phyloP scores from a whole-genome alignment of 2,113 vertebrate species.

The Notiomystis cincta region DNA sequence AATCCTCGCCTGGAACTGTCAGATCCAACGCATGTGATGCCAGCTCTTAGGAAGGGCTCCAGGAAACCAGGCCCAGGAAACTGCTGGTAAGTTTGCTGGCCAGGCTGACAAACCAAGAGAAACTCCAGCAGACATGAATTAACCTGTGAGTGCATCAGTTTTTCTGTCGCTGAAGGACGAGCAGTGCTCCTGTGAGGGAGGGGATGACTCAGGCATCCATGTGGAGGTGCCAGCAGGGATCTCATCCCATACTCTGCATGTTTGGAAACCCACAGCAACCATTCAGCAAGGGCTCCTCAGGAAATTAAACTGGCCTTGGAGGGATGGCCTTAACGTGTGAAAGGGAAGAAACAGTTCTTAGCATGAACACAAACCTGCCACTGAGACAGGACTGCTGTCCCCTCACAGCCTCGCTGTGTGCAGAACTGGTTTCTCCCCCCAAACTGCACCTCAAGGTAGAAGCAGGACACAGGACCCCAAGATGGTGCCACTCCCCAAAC shows the following conservation, averaged over 20 bases:
- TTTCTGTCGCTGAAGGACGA: neutral
- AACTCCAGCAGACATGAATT: neutral
- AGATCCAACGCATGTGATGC: neutral
- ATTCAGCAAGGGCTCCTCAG: neutral
- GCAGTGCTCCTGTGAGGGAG: neutral
- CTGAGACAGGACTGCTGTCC: neutral
- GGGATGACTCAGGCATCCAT: neutral
- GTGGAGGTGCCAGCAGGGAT: neutral
- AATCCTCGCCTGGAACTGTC: neutral
- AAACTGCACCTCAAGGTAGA: neutral
- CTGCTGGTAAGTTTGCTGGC: neutral
- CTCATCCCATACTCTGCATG: fast-evolving
- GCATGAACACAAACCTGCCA: neutral
- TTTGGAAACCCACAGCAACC: neutral
- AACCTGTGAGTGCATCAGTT: neutral
- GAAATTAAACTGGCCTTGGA: neutral
- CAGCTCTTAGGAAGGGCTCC: neutral
- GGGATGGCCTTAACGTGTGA: neutral
- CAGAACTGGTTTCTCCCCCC: neutral
- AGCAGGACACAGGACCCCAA: neutral
- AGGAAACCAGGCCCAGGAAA: neutral
- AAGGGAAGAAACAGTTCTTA: neutral
- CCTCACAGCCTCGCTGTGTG: neutral
- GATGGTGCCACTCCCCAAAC: neutral
- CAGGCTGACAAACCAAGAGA: neutral